These are phyloP conservation scores for Corapipo altera DNA, from an alignment of 2,113 vertebrate genomes.

Conservation along the genomic window DNA sequence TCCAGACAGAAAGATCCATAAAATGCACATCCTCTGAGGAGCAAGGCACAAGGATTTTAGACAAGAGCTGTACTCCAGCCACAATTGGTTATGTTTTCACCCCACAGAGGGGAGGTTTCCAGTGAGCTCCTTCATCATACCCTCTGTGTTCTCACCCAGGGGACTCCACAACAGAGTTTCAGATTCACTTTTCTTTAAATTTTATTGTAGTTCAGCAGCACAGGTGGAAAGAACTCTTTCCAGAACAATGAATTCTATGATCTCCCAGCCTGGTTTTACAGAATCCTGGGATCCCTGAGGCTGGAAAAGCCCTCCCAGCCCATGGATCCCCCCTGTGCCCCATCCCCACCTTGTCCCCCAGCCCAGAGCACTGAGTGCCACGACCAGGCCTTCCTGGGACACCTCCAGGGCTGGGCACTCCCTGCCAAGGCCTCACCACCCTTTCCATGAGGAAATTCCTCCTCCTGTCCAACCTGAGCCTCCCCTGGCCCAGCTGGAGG, in stretches of 20 bases:
- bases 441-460: neutral
- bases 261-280: neutral
- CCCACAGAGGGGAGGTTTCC: neutral
- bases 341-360: neutral
- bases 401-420: neutral
- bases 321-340: neutral
- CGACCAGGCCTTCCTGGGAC: neutral
- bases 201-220: neutral
- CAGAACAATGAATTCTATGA: neutral
- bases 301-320: neutral
- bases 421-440: neutral
- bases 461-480: neutral
- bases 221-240: neutral
- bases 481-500: neutral
- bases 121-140: neutral
- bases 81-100: neutral
- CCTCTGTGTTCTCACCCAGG: neutral
- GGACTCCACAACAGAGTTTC: fast-evolving
- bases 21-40: neutral
- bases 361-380: neutral
- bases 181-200: neutral
- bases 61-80: neutral
- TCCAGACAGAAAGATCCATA: neutral
- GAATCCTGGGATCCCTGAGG: neutral
- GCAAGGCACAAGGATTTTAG: neutral